phyloP scores from a whole-genome alignment of 2,888 invertebrate species.

The Acanthococcus lagerstroemiae region DNA sequence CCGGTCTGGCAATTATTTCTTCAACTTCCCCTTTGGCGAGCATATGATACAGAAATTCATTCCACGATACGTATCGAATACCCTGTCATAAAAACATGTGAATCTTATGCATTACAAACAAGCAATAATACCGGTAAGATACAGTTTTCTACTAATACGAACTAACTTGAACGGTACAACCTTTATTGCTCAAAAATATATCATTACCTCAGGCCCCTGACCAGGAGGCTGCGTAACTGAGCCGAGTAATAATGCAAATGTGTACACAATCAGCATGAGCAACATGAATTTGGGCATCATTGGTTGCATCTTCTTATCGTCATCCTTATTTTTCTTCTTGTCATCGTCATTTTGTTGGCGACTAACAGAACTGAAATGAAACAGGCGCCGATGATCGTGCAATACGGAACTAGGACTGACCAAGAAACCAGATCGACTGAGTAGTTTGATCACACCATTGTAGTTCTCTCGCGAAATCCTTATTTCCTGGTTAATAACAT shows the following conservation, averaged over 20 bases:
- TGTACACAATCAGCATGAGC: conserved; percentile 67
- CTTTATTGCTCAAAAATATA: neutral
- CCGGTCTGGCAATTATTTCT: conserved; percentile 72
- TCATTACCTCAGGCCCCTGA: conserved; percentile 58
- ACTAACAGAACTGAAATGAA: too few species aligned
- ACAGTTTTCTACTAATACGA: too few species aligned
- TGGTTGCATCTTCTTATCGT: conserved; percentile 60
- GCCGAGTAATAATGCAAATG: conserved; percentile 62
- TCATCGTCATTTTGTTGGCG: neutral
- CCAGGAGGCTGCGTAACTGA: conserved; percentile 56
- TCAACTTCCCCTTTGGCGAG: conserved; percentile 88
- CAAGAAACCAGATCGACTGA: too few species aligned
- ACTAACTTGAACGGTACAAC: too few species aligned
- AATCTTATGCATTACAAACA: neutral
- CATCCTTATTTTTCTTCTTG: conserved; percentile 46
- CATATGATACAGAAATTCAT: conserved; percentile 92
- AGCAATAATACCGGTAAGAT: too few species aligned
- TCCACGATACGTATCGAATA: conserved; percentile 72
- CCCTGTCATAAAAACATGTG: conserved; percentile 31
- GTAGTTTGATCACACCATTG: too few species aligned
- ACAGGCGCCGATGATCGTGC: too few species aligned
- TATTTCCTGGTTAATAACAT: too few species aligned
- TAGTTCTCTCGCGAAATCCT: too few species aligned
- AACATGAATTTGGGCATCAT: conserved; percentile 64
- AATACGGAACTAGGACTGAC: too few species aligned